Evolutionary conservation across 2,888 invertebrate genomes (phyloP).

Genomic region (Caenorhabditis sinica): DNA sequence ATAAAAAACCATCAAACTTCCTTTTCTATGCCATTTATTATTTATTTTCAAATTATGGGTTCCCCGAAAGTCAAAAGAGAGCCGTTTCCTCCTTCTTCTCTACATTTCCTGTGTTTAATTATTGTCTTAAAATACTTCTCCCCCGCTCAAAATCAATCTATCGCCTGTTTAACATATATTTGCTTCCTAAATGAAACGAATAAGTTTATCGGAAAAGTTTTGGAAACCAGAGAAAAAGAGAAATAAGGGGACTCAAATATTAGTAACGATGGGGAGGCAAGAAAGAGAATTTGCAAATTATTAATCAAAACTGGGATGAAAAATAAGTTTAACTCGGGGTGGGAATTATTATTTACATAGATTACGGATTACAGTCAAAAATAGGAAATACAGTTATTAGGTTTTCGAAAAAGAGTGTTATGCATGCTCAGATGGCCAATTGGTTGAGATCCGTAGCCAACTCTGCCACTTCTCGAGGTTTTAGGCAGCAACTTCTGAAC

Average conservation of each 20-base stretch:
- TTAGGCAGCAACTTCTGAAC: conserved; percentile 7
- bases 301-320: not conserved
- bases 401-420: too few species aligned
- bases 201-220: conserved; percentile 5
- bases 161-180: conserved; percentile 32
- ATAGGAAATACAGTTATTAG: conserved; percentile 37
- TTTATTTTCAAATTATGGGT: conserved; percentile 60
- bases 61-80: conserved; percentile 36
- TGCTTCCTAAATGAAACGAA: conserved; percentile 17
- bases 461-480: not conserved
- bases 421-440: conserved; percentile 16
- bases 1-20: not conserved
- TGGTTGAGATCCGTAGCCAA: not conserved
- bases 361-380: conserved; percentile 15
- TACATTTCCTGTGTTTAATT: conserved; percentile 11
- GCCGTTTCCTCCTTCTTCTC: not conserved
- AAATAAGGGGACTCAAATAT: conserved; percentile 13
- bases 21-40: conserved; percentile 1
- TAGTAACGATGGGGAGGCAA: not conserved
- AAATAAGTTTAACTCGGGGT: not conserved
- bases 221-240: not conserved
- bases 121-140: conserved; percentile 16
- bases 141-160: conserved; percentile 23
- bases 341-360: conserved; percentile 23
- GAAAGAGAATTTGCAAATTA: not conserved